These are phyloP conservation scores for Rotaria sp. DNA, from an alignment of 2,888 invertebrate genomes.

Conservation along the genomic window DNA sequence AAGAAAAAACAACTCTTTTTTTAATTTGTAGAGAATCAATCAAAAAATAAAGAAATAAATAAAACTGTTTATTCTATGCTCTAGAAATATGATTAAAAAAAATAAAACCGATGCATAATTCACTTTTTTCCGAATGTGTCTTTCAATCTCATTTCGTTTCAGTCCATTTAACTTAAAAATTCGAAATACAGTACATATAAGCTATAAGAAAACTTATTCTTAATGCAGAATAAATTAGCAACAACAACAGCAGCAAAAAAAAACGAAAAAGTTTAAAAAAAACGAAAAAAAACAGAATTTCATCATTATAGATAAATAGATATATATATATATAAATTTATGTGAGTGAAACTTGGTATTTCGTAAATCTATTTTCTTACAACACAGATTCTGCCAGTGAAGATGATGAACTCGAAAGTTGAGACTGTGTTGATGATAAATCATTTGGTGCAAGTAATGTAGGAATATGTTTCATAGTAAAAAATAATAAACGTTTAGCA, in stretches of 20 bases:
- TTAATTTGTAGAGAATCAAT: background rate
- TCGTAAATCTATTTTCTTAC: background rate
- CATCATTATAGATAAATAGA: background rate
- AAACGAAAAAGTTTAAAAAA: background rate
- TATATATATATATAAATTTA: background rate
- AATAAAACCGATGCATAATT: background rate
- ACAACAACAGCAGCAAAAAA: background rate
- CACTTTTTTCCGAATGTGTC: background rate
- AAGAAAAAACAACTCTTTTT: background rate
- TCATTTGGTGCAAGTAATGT: background rate
- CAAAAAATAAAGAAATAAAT: background rate
- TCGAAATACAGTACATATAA: background rate
- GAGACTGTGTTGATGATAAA: background rate
- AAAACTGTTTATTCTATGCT: background rate
- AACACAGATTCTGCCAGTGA: background rate
- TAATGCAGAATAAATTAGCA: background rate
- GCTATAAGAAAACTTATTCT: background rate
- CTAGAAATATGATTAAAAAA: background rate
- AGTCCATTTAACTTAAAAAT: no score
- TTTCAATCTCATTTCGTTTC: no score
- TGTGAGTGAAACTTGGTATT: background rate
- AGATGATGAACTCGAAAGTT: background rate
- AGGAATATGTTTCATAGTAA: background rate
- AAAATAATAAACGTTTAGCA: constrained; percentile 25
- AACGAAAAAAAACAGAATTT: background rate